Conservation (phyloP, 2,888 invertebrate genomes). For the Orthosia gothica region DNA sequence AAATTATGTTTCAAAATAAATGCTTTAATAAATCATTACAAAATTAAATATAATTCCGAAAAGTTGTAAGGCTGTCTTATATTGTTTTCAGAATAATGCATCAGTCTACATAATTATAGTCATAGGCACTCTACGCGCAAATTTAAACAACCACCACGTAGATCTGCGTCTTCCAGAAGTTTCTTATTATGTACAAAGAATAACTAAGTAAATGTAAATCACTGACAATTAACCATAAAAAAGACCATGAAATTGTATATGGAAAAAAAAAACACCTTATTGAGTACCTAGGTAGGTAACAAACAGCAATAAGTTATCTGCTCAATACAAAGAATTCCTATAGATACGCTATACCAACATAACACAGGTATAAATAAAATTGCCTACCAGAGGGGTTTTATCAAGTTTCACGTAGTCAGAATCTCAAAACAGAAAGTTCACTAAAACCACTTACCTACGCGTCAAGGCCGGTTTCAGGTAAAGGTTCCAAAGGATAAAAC, state of each 20-base stretch:
- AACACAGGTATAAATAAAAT: neutral
- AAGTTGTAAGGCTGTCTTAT: too few species aligned
- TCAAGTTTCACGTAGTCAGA: neutral
- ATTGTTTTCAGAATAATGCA: too few species aligned
- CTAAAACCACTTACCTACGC: conserved; percentile 18
- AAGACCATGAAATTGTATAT: neutral
- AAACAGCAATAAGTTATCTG: neutral
- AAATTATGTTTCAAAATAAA: too few species aligned
- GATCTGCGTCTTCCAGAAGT: conserved; percentile 1
- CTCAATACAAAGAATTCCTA: neutral
- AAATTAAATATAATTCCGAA: too few species aligned
- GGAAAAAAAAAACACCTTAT: too few species aligned
- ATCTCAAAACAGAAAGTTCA: neutral
- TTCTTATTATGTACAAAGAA: neutral
- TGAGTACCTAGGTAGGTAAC: neutral
- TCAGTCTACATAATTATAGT: too few species aligned
- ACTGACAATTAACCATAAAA: neutral
- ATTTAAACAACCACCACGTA: neutral
- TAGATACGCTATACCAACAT: neutral
- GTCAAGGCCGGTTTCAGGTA: neutral
- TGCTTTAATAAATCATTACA: too few species aligned
- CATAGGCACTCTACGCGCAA: neutral
- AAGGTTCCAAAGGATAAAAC: neutral
- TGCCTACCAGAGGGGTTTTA: neutral
- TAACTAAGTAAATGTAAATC: neutral